Percentiles rank a stretch among this genome's conserved stretches.
These are phyloP conservation scores for Synergus laeviventris DNA, from an alignment of 2,888 invertebrate genomes.

Conservation along the genomic window DNA sequence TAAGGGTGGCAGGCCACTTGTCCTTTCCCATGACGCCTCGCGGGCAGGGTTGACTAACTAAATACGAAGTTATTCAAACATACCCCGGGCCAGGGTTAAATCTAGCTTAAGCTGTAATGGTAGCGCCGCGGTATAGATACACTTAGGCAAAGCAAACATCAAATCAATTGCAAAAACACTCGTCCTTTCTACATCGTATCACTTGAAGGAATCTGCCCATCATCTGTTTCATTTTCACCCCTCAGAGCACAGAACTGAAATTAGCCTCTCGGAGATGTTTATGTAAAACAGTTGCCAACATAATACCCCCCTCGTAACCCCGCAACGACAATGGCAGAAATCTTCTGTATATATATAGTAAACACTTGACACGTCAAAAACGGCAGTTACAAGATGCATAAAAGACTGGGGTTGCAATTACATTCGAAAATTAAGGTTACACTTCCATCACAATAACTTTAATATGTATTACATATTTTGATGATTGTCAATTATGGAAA, in stretches of 20 bases:
- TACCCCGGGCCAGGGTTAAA: constrained; percentile 73
- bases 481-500: too few species aligned
- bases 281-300: constrained; percentile 70
- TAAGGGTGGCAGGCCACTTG: constrained; percentile 68
- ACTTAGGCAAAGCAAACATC: constrained; percentile 65
- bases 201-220: constrained; percentile 67
- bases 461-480: too few species aligned
- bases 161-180: constrained; percentile 74
- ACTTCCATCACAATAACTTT: background rate
- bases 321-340: constrained; percentile 42
- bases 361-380: constrained; percentile 73
- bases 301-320: constrained; percentile 33
- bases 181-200: constrained; percentile 59
- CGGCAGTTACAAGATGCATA: constrained; percentile 66
- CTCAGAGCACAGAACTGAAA: constrained; percentile 46
- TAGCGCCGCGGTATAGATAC: constrained; percentile 52
- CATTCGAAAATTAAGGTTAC: background rate
- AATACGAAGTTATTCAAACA: constrained; percentile 73
- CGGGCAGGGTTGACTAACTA: constrained; percentile 75
- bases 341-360: constrained; percentile 45
- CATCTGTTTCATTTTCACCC: constrained; percentile 49
- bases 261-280: constrained; percentile 62
- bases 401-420: background rate
- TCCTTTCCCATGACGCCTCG: constrained; percentile 74
- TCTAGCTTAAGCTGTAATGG: constrained; percentile 65